Evolutionary conservation across 2,797 vertebrate species (phyloP), one percentile per base, ranked within the genome.

Genomic region (Bovichtus diacanthus): DNA sequence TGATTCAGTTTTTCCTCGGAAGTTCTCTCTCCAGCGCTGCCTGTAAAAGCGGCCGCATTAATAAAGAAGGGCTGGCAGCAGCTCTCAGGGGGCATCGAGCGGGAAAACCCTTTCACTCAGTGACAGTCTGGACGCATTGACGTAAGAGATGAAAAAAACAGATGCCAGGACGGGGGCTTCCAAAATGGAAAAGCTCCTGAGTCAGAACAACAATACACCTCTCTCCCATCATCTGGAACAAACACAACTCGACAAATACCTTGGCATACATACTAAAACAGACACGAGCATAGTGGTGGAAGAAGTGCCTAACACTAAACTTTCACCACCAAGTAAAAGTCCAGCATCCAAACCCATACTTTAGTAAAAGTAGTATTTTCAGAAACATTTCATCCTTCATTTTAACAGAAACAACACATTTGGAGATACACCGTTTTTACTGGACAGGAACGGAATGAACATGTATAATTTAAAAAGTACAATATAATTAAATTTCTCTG

Each of bases 21-120:
- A 74, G 69, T 71, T 58, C 54, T 77, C 83, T 88, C 89, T 49
- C 49, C 49, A 63, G 69, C 58, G 85, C 65, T 60, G 63, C 25
- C 80, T 68, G 79, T 82, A 47, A 83, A 76, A 75, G 83, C 74
- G 90, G 23, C 34, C 59, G 13, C 66, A 76, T 68, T 70, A 81
- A 86, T 70, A 69, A 63, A 80, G 31, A 70, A n/a, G 15, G 5
- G 59, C 74, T 63, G 78, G 65, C 84, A 82, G 86, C 54, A 53
- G 72, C 78, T 86, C 87, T 82, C 81, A 16, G 21, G 86, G 70
- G 86, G 73, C 68, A 80, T 56, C 0, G 54, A 88, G 78, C 7
- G 59, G 90, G 90, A 93, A 93, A 93, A 86, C 91, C 90, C 89
- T 93, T 78, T 88, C 82, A 81, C 80, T 89, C 47, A 74, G 80